Conservation (phyloP, 2,888 invertebrate genomes). For the Desoria tigrina region DNA sequence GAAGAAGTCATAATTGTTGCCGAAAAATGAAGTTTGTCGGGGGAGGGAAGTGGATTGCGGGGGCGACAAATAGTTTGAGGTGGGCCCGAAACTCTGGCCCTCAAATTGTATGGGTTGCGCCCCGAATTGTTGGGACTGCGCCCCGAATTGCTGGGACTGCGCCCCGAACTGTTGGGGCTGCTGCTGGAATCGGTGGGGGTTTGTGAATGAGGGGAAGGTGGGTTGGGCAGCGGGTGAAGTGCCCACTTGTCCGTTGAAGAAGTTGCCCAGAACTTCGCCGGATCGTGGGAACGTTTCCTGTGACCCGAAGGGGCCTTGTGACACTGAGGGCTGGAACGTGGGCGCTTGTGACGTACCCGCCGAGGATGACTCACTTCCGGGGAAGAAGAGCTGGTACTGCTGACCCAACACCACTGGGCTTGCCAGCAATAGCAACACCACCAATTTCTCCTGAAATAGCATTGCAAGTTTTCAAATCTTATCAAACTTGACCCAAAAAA, state of each 20-base stretch:
- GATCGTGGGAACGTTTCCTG: background rate
- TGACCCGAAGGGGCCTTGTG: background rate
- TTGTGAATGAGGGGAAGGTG: background rate
- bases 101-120: too few species aligned
- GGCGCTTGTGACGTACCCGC: background rate
- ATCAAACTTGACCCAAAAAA: too few species aligned
- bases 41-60: background rate
- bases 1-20: constrained; percentile 13
- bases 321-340: background rate
- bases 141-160: too few species aligned
- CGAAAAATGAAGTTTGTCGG: constrained; percentile 5
- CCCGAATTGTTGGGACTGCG: too few species aligned
- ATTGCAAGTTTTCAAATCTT: too few species aligned
- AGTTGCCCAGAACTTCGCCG: background rate
- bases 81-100: too few species aligned
- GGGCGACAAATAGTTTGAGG: background rate
- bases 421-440: too few species aligned
- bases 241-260: background rate
- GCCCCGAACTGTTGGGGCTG: background rate
- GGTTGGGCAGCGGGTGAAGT: too few species aligned
- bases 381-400: background rate
- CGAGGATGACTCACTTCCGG: background rate
- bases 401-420: too few species aligned
- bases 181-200: background rate
- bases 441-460: too few species aligned